Conservation (phyloP, 2,113 vertebrate species). For the Pachycephala philippinensis region DNA sequence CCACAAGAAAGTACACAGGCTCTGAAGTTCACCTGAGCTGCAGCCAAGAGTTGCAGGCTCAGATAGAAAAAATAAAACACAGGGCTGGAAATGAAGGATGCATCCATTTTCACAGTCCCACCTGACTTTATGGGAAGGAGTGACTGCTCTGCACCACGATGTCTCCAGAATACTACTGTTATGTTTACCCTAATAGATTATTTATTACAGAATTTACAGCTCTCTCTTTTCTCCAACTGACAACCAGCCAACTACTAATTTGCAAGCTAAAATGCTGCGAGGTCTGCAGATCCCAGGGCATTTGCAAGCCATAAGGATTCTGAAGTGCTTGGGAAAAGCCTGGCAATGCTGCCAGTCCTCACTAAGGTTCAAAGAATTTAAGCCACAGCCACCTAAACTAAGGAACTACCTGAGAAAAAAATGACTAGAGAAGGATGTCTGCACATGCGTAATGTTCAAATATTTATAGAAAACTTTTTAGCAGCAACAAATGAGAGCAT, state of each 20-base stretch:
- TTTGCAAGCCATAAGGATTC: not conserved
- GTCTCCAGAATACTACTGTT: not conserved
- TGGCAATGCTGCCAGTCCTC: not conserved
- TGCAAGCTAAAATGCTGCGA: not conserved
- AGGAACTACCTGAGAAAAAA: not conserved
- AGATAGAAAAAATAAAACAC: not conserved
- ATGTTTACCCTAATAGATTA: slow-evolving; percentile 5
- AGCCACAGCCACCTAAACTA: not conserved
- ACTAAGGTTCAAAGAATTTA: not conserved
- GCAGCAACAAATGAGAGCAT: not conserved
- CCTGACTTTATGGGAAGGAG: not conserved
- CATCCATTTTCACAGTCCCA: not conserved
- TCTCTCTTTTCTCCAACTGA: not conserved
- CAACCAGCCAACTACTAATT: not conserved
- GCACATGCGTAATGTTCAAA: not conserved
- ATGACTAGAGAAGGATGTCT: not conserved
- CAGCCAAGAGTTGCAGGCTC: not conserved
- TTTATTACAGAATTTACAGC: not conserved
- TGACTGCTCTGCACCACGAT: not conserved
- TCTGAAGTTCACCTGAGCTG: not conserved
- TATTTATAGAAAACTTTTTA: not conserved
- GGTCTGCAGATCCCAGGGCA: not conserved
- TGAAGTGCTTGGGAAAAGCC: not conserved
- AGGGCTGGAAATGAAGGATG: not conserved
- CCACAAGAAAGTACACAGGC: not conserved